These are phyloP conservation scores for Sebastes hopkinsi DNA, from an alignment of 2,797 vertebrate genomes.

Conservation along the genomic window DNA sequence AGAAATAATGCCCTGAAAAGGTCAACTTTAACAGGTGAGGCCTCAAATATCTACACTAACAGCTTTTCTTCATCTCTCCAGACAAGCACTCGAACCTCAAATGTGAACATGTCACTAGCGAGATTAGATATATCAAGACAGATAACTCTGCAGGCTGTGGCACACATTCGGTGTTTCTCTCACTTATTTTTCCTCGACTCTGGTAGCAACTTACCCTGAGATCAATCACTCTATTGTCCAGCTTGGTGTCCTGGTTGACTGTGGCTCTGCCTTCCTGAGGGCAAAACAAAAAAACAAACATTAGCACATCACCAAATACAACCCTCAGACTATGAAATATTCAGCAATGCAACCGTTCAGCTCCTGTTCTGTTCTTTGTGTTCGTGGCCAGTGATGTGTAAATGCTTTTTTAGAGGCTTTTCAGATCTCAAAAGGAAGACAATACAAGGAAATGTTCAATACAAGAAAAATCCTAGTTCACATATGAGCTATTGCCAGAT, in stretches of 20 bases:
- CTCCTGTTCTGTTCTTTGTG: neutral
- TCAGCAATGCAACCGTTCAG: conserved; percentile 4
- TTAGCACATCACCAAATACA: conserved; percentile 4
- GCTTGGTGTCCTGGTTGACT: conserved; percentile 96
- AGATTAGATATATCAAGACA: conserved; percentile 14
- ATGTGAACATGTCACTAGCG: neutral
- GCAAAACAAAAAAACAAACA: conserved; percentile 39
- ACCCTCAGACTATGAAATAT: conserved; percentile 10
- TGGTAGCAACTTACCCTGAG: conserved; percentile 88
- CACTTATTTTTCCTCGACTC: neutral
- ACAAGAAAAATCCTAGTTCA: too few relatives aligned
- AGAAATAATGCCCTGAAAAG: neutral
- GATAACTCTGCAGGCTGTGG: neutral
- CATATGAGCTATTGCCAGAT: neutral
- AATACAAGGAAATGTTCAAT: neutral
- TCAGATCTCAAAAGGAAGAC: neutral
- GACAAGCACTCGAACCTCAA: neutral
- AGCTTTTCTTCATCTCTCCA: neutral
- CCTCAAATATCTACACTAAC: neutral
- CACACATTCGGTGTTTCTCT: neutral
- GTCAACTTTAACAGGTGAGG: neutral
- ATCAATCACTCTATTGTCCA: conserved; percentile 99
- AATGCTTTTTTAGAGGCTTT: neutral
- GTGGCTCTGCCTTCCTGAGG: conserved; percentile 97
- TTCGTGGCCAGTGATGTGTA: neutral